Percentiles rank a stretch among this genome's conserved stretches.
These are phyloP conservation scores for Tetragonula carbonaria DNA, from an alignment of 2,888 invertebrate genomes.

Conservation along the genomic window DNA sequence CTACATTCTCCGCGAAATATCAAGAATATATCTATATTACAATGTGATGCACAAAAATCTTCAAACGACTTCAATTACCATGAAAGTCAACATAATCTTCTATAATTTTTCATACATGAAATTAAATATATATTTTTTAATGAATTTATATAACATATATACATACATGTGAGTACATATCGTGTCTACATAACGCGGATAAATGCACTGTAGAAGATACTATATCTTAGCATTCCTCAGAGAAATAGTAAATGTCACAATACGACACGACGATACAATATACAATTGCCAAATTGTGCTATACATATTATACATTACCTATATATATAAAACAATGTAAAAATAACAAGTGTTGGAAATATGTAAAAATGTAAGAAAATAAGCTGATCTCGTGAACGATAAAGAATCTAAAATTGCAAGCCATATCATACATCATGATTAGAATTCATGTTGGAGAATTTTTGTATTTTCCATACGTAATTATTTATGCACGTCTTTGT, in stretches of 20 bases:
- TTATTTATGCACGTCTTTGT: not conserved
- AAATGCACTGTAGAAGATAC: slow-evolving; percentile 62
- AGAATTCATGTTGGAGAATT: not conserved
- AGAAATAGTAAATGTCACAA: slow-evolving; percentile 35
- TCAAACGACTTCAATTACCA: slow-evolving; percentile 28
- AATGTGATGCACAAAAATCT: slow-evolving; percentile 52
- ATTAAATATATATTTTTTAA: slow-evolving; percentile 30
- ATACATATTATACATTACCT: slow-evolving; percentile 44
- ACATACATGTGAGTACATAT: not conserved
- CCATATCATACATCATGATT: not conserved
- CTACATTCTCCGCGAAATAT: slow-evolving; percentile 58
- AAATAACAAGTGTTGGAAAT: slow-evolving; percentile 48
- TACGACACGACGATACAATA: slow-evolving; percentile 37
- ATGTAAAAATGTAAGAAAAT: slow-evolving; percentile 57
- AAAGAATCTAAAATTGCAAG: not conserved
- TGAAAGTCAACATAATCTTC: not conserved
- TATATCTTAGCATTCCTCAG: slow-evolving; percentile 42
- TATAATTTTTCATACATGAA: slow-evolving; percentile 38
- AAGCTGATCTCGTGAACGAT: slow-evolving; percentile 25
- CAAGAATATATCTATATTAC: slow-evolving; percentile 63
- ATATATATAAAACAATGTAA: slow-evolving; percentile 54
- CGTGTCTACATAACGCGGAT: slow-evolving; percentile 51
- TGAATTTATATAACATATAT: not conserved
- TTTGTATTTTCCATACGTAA: not conserved
- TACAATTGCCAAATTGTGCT: slow-evolving; percentile 45